Percentiles rank a stretch among this genome's conserved stretches.
Evolutionary conservation across 2,113 vertebrate species (phyloP).

Genomic region (Bos indicus): DNA sequence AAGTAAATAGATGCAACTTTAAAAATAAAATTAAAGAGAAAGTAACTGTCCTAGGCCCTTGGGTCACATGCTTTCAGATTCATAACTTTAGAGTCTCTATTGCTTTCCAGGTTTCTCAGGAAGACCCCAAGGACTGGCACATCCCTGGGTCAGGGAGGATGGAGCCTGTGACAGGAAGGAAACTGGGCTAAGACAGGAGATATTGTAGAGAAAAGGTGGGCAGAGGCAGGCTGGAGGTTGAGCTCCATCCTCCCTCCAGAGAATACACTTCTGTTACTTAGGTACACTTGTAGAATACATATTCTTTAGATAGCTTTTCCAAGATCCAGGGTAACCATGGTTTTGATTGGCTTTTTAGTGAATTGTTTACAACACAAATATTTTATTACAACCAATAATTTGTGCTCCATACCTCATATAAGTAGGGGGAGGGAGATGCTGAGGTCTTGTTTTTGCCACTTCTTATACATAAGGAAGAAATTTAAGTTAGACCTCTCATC

Average conservation of each 20-base stretch:
- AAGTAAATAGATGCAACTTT: neutral
- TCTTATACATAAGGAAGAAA: neutral
- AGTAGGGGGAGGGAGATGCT: neutral
- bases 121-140: neutral
- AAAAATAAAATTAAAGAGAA: neutral
- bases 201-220: neutral
- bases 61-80: neutral
- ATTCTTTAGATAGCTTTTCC: neutral
- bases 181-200: neutral
- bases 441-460: neutral
- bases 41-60: neutral
- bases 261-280: neutral
- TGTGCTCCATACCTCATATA: neutral
- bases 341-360: constrained; percentile 2
- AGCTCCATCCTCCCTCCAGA: neutral
- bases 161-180: neutral
- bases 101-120: neutral
- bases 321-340: neutral
- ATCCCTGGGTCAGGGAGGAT: neutral
- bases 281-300: neutral
- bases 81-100: neutral
- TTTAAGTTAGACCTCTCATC: neutral
- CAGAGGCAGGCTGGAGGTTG: neutral
- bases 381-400: neutral
- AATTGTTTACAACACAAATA: neutral